These are phyloP conservation scores for Nothocercus nigrocapillus DNA, from an alignment of 2,113 vertebrate genomes.

Conservation along the genomic window DNA sequence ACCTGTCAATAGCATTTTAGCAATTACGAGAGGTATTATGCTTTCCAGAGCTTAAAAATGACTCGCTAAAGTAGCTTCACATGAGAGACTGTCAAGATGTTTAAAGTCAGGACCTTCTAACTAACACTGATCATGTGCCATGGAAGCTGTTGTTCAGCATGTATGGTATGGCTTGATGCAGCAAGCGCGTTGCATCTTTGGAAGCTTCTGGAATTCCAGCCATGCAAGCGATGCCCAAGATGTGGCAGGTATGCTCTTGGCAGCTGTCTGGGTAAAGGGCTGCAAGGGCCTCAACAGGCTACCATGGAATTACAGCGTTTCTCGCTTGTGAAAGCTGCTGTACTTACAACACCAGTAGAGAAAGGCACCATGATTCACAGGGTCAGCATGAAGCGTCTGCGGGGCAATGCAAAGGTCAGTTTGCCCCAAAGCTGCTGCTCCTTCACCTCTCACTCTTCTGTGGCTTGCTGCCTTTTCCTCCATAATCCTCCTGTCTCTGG, in stretches of 20 bases:
- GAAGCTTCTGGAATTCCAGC: not conserved
- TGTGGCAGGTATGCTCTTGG: not conserved
- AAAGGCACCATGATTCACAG: not conserved
- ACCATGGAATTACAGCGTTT: not conserved
- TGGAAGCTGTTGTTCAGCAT: not conserved
- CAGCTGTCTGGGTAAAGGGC: not conserved
- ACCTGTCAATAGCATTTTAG: not conserved
- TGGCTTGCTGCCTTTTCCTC: not conserved
- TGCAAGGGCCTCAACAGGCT: not conserved
- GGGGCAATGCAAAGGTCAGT: not conserved
- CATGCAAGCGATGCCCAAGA: not conserved
- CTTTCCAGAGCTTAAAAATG: not conserved
- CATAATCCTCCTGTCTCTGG: not conserved
- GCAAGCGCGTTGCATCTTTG: not conserved
- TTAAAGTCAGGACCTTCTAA: not conserved
- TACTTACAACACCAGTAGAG: not conserved
- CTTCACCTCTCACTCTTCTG: not conserved
- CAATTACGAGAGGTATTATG: not conserved
- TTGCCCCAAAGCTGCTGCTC: not conserved
- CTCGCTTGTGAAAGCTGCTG: not conserved
- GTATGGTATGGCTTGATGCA: not conserved
- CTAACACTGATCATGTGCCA: accelerated
- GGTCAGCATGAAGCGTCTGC: not conserved
- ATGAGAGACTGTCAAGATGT: not conserved
- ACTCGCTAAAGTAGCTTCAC: not conserved